phyloP scores from a whole-genome alignment of 2,797 vertebrate species.

The Momotus momota region DNA sequence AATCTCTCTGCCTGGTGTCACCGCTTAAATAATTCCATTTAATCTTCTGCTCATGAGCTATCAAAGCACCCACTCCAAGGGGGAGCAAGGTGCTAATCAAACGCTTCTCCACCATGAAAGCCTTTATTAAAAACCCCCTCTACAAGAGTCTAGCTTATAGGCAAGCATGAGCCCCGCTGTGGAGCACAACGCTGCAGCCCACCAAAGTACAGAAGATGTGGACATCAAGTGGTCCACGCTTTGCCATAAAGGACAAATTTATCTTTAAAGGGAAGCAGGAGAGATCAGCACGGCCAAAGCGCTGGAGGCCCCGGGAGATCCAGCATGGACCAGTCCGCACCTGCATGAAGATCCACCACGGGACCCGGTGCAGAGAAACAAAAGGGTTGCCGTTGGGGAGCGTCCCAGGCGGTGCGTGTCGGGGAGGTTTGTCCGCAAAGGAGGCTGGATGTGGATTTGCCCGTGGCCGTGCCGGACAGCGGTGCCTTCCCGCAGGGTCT shows the following conservation, averaged over 20 bases:
- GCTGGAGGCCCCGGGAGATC: background rate
- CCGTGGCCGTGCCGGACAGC: fast-evolving
- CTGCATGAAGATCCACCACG: background rate
- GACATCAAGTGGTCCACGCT: background rate
- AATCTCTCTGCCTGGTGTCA: conserved; percentile 64
- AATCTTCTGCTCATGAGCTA: conserved; percentile 63
- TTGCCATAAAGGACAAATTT: background rate
- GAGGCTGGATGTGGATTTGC: background rate
- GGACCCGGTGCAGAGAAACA: background rate
- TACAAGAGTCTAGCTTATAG: background rate
- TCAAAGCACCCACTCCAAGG: conserved; percentile 71
- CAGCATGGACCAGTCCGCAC: background rate
- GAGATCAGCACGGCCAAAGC: background rate
- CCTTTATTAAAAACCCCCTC: conserved; percentile 40
- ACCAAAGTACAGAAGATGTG: background rate
- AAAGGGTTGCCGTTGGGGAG: background rate
- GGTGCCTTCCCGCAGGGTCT: background rate
- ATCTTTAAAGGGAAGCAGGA: background rate
- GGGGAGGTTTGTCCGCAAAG: background rate
- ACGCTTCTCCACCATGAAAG: conserved; percentile 69
- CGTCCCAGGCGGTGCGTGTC: background rate
- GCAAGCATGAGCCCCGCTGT: background rate
- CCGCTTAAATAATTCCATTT: conserved; percentile 76
- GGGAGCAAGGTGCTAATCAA: conserved; percentile 75
- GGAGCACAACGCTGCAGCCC: background rate